Percentiles rank a stretch among this genome's conserved stretches.
Conservation (phyloP, 2,113 vertebrate genomes). For the Geococcyx californianus region DNA sequence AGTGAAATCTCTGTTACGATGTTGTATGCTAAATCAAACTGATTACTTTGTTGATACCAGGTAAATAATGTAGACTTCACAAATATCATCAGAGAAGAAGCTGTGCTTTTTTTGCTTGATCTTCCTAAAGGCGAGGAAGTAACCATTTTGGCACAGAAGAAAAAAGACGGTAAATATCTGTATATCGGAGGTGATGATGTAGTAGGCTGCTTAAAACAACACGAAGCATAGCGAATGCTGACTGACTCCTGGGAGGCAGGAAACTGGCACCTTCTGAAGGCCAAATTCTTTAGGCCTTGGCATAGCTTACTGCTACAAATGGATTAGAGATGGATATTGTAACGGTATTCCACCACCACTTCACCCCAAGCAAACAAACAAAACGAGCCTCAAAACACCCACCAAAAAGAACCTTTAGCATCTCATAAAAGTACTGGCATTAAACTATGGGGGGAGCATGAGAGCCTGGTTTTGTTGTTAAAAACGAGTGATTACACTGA, state of each 20-base stretch:
- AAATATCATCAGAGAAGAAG: constrained; percentile 97
- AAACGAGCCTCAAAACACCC: neutral
- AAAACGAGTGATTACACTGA: neutral
- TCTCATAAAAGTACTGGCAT: neutral
- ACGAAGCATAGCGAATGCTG: neutral
- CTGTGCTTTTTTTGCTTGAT: constrained; percentile 95
- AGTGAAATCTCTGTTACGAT: neutral
- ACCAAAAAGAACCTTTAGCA: neutral
- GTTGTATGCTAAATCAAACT: neutral
- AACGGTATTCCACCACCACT: neutral
- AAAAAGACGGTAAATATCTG: constrained; percentile 89
- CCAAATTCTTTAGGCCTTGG: neutral
- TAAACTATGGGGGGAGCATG: neutral
- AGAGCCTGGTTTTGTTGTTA: neutral
- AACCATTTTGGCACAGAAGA: constrained; percentile 96
- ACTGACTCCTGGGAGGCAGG: neutral
- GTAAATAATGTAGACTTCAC: constrained; percentile 99
- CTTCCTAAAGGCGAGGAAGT: constrained; percentile 96
- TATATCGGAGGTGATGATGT: neutral
- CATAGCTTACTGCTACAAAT: neutral
- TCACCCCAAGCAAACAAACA: neutral
- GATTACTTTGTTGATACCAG: constrained; percentile 67
- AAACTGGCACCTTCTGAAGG: neutral
- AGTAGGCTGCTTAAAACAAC: neutral
- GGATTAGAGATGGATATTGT: neutral